A percentile compares a stretch with the other conserved stretches of the same genome.
These are phyloP conservation scores for Anthopleura sola DNA, from an alignment of 64 coral and sea anemone species.

Conservation along the genomic window DNA sequence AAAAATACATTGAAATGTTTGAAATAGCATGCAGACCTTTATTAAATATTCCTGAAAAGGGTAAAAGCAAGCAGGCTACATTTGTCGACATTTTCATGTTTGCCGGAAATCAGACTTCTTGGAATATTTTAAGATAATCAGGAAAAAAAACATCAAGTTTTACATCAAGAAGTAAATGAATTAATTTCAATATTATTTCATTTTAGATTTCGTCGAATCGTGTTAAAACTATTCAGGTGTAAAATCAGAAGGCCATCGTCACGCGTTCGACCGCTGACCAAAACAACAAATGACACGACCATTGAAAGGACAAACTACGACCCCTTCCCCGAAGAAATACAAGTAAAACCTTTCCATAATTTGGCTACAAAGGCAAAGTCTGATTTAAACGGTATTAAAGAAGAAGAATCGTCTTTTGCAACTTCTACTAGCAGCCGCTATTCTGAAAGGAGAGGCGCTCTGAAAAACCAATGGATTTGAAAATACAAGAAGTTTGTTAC, in stretches of 20 bases:
- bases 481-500: not conserved
- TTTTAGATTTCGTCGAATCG: conserved; percentile 2
- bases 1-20: no score
- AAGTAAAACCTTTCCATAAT: not conserved
- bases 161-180: no score
- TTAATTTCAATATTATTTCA: not conserved
- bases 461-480: not conserved
- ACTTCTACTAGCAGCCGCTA: not conserved
- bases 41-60: no score
- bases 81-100: no score
- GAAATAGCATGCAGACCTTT: no score
- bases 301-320: not conserved
- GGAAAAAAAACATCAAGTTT: no score
- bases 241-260: not conserved
- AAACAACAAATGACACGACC: not conserved
- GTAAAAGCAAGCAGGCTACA: no score
- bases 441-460: not conserved
- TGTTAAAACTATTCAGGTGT: not conserved
- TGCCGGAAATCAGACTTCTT: no score
- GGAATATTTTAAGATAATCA: no score
- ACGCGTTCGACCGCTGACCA: not conserved
- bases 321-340: not conserved
- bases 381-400: not conserved
- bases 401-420: not conserved
- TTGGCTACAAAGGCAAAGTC: not conserved